Base-by-base conservation (phyloP, 1,140 invertebrate species). In the Bombus affinis region DNA sequence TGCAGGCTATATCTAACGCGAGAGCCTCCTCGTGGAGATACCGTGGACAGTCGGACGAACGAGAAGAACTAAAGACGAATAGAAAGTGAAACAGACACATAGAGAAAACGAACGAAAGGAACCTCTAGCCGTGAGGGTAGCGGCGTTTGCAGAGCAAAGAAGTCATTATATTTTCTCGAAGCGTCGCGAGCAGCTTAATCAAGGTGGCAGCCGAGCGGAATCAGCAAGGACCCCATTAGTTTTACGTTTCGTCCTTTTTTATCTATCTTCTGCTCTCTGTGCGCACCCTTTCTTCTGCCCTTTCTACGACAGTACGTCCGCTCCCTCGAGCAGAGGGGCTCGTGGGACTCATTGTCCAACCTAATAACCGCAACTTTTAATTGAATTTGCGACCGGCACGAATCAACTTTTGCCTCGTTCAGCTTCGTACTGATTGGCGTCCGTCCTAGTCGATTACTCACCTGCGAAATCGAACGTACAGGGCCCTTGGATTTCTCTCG, bases 351-450 rank as follows among this genome's bases (percentile, higher is more conserved):
- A 95, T 95, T 95, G 93, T 95, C 93, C 92, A 93, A 94, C 92
- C 92, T 95, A 95, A 95, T 95, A 95, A 95, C 92, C 94, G 92
- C 92, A 95, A 95, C 93, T 95, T 95, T 95, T 95, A 95, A 95
- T 95, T 95, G 93, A 95, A 95, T 95, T 94, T 93, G 92, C 92
- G 92, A 94, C 91, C 88, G 87, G 74, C 90, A 92, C 91, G 90
- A 94, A 94, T 94, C 92, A 94, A 94, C 93, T 94, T 94, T 94
- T 88, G 91, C 89, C 88, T 88, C 32, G 79, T 81, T 91, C 80
- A 86, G 83, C 76, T 87, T 66, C 73, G 89, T 53, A 90, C 93
- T 92, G 92, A 92, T 93, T 92, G 92, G 89, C 85, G 80, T 89
- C 75, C 86, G 85, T 91, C 86, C 84, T 88, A 86, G 91, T 88